Conservation (phyloP, 2,888 invertebrate genomes). For the Tenthredo mesomela region DNA sequence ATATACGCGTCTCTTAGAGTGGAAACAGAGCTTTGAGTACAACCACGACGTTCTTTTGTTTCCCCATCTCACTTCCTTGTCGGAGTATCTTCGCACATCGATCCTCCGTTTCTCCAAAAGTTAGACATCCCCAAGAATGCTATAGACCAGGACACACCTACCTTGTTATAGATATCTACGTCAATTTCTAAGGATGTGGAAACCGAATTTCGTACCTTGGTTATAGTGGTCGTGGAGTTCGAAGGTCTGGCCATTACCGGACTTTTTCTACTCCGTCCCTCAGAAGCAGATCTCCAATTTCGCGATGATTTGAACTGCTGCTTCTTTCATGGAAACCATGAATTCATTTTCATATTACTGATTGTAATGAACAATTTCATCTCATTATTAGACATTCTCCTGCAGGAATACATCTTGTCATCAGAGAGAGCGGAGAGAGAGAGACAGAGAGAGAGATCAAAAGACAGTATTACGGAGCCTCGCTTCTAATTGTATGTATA, state of each 20-base stretch:
- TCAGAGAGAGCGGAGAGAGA: background rate
- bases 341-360: background rate
- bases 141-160: background rate
- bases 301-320: background rate
- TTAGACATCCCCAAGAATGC: background rate
- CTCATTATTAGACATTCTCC: background rate
- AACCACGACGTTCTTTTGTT: constrained; percentile 31
- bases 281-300: background rate
- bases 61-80: constrained; percentile 31
- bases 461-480: background rate
- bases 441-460: background rate
- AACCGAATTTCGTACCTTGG: background rate
- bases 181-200: background rate
- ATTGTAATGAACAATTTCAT: background rate
- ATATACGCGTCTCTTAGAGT: background rate
- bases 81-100: constrained; percentile 12
- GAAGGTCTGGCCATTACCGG: background rate
- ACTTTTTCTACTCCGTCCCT: background rate
- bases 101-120: constrained; percentile 24
- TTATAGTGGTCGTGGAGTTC: background rate
- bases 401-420: background rate
- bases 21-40: constrained; percentile 38
- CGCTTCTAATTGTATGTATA: background rate
- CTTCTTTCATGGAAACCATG: background rate
- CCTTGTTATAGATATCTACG: constrained; percentile 22